These are phyloP conservation scores for Bugulina stolonifera DNA, from an alignment of 2,888 invertebrate genomes.

Conservation along the genomic window DNA sequence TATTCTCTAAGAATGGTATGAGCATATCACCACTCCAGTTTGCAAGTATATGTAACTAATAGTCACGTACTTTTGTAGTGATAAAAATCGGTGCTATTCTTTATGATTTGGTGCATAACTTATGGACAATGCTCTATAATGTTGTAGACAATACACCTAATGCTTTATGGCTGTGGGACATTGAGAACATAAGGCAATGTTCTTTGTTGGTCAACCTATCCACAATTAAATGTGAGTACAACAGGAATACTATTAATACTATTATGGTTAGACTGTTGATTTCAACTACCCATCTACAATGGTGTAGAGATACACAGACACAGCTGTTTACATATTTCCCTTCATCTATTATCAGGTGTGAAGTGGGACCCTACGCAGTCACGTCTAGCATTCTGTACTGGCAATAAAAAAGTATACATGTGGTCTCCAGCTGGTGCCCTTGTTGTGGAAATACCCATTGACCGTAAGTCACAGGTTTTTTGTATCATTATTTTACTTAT, in stretches of 20 bases:
- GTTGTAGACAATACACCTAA: slow-evolving; percentile 52
- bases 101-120: too few species aligned
- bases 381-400: slow-evolving; percentile 52
- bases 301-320: too few species aligned
- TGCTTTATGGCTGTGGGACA: slow-evolving; percentile 53
- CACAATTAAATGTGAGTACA: slow-evolving; percentile 50
- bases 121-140: too few species aligned
- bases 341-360: slow-evolving; percentile 38
- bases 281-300: too few species aligned
- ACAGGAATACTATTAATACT: too few species aligned
- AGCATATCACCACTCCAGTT: too few species aligned
- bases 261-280: too few species aligned
- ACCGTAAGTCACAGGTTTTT: slow-evolving; percentile 35
- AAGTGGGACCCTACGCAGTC: slow-evolving; percentile 50
- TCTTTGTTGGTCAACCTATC: slow-evolving; percentile 50
- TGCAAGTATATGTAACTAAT: too few species aligned
- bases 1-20: slow-evolving; percentile 48
- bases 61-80: too few species aligned
- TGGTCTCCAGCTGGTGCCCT: slow-evolving; percentile 53
- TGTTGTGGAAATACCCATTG: slow-evolving; percentile 48
- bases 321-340: too few species aligned
- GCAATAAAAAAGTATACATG: slow-evolving; percentile 52
- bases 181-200: slow-evolving; percentile 41
- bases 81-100: too few species aligned
- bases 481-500: neutral